These are phyloP conservation scores for Elephas maximus DNA, from an alignment of 2,113 vertebrate genomes.

Conservation along the genomic window DNA sequence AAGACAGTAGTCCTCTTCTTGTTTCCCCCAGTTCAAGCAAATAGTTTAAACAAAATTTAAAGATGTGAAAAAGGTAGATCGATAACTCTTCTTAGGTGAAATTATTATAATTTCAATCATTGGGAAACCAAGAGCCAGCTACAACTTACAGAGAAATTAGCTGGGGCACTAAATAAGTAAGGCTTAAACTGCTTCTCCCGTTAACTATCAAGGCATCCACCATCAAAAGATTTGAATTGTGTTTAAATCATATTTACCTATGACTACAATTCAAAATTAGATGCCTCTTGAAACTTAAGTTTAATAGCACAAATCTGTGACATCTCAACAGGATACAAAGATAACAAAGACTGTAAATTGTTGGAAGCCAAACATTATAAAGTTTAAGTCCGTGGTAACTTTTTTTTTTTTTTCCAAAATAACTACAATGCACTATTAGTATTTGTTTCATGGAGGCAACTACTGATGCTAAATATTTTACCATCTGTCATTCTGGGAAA, in stretches of 20 bases:
- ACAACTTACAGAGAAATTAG: constrained; percentile 14
- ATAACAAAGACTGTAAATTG: neutral
- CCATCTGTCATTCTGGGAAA: constrained; percentile 44
- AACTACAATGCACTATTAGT: constrained; percentile 6
- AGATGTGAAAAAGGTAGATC: neutral
- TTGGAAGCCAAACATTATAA: constrained; percentile 4
- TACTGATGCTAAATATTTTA: constrained; percentile 33
- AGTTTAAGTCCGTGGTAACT: neutral
- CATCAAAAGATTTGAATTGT: neutral
- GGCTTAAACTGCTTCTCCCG: neutral
- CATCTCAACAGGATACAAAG: constrained; percentile 2
- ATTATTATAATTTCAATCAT: neutral
- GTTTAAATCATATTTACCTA: neutral
- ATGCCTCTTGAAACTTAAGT: neutral
- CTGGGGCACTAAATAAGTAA: neutral
- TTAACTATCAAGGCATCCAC: neutral
- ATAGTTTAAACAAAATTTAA: constrained; percentile 20
- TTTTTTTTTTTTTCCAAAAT: neutral
- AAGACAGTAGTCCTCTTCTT: neutral
- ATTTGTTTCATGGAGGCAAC: constrained; percentile 18
- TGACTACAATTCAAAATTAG: constrained; percentile 6
- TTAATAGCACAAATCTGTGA: neutral
- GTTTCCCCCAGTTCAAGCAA: constrained; percentile 38
- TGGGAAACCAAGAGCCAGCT: neutral
- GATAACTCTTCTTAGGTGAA: neutral